Base-by-base conservation (phyloP, 37 sponge, comb jelly and placozoan species). In the Cliona cf. orientalis region DNA sequence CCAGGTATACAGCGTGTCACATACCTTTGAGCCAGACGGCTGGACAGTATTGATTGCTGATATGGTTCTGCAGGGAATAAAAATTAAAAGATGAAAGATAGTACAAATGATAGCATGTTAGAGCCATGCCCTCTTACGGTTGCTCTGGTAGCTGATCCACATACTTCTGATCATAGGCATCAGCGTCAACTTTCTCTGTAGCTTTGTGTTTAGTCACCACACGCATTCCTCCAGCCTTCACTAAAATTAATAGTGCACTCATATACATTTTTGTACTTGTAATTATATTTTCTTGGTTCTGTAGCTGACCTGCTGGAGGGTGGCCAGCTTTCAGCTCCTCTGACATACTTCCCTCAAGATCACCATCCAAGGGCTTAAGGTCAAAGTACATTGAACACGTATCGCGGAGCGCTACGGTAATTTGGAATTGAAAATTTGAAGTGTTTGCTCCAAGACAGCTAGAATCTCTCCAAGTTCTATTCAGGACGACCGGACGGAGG, bases 111-210 rank as follows among this genome's bases (percentile, higher is more conserved):
- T 49, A 49, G 14, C 9, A 19, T 14, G 9, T 49, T 49, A 49
- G 53, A 49, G 14, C 14, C 53, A 19, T 49, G 53, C 9, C 53
- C 14, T 49, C 77, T 76, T 38, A 84, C 85, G 60, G 25, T 43
- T 38, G 61, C 43, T 84, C 85, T 75, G 85, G 85, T 0, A 84
- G 70, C 21, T 80, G 60, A 29, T 92, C 93, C 3, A 84, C 45
- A 40, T 92, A 92, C 58, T 92, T 92, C 81, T 92, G 81, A 42
- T 92, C 93, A 41, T 81, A 92, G 21, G 93, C 93, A 88, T 92
- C 93, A 12, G 86, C 33, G 61, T 92, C 93, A 17, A 28, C 82
- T 26, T 74, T 72, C 17, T 88, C 80, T 1, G 88, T 61, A 53
- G 62, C 75, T 7, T 71, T 78, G 62, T 81, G 81, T 45, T 92